Base-by-base conservation (phyloP, 1,140 invertebrate genomes). In the Hirudo medicinalis region DNA sequence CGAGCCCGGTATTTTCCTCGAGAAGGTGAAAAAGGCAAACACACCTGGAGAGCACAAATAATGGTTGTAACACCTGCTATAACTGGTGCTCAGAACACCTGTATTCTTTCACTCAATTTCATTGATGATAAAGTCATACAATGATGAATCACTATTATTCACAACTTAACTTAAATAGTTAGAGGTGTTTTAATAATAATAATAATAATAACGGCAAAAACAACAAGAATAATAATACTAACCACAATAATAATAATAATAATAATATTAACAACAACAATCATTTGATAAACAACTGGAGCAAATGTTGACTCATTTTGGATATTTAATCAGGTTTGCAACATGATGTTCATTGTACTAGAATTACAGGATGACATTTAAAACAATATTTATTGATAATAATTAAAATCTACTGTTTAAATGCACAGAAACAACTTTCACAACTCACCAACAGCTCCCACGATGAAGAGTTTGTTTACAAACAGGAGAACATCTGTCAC, bases 401-500 rank as follows among this genome's bases (percentile, higher is more conserved):
- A 25, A 57, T 57, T 2, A 57, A 57, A 57, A 57, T 5, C 2
- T 57, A 57, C 6, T 36, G 32, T 36, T 36, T 36, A 36, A 36
- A 36, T 36, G 6, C 2, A 3, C 6, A 36, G 6, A 36, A 36
- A 36, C 6, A 6, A 3, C 32, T 36, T 36, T 36, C 6, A 36
- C 32, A 25, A 72, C 77, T 75, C 76, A 84, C 89, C 88, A n/a
- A 90, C 84, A 8, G 85, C 84, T 5, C 87, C 85, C 0, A 91
- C 90, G 32, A 96, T 86, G n/a, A 92, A 81, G 54, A 94, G 73
- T 80, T 94, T 95, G 3, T 91, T 90, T 54, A 96, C 81, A 81
- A 97, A 91, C 73, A 97, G 87, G 5, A 97, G 81, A 78, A 96
- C 94, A 78, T 93, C 90, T 54, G 91, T 90, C 0, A 92, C 89